Percentiles rank a stretch among this genome's conserved stretches.
Evolutionary conservation across 2,113 vertebrate genomes (phyloP).

Genomic region (Beaufortia kweichowensis): DNA sequence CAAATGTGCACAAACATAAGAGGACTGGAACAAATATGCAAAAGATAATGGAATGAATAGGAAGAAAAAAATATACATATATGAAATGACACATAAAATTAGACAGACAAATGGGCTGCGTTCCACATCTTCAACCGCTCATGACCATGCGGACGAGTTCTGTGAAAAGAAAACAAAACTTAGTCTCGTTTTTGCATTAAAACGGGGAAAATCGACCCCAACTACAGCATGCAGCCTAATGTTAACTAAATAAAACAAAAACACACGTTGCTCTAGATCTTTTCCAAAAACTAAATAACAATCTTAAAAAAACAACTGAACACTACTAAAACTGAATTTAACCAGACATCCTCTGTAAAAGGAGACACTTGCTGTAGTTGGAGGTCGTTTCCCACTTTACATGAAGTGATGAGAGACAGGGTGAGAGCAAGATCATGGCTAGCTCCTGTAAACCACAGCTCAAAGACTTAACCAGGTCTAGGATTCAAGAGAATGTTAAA

Average conservation of each 20-base stretch:
- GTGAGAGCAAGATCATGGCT: slow-evolving; percentile 55
- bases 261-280: not conserved
- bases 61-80: slow-evolving; percentile 41
- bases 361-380: slow-evolving; percentile 61
- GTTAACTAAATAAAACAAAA: not conserved
- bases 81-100: slow-evolving; percentile 28
- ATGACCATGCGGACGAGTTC: slow-evolving; percentile 80
- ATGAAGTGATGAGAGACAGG: slow-evolving; percentile 55
- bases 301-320: not conserved
- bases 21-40: slow-evolving; percentile 12
- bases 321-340: not conserved
- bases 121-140: slow-evolving; percentile 73
- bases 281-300: not conserved
- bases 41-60: slow-evolving; percentile 48
- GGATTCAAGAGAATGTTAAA: slow-evolving; percentile 70
- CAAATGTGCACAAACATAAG: slow-evolving; percentile 45
- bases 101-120: slow-evolving; percentile 37
- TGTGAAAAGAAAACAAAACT: slow-evolving; percentile 54
- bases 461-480: slow-evolving; percentile 61
- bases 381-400: slow-evolving; percentile 46
- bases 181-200: slow-evolving; percentile 27
- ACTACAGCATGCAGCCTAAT: slow-evolving; percentile 52
- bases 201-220: slow-evolving; percentile 54
- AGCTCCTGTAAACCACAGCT: slow-evolving; percentile 67
- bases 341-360: not conserved